Evolutionary conservation across 2,888 invertebrate species (phyloP).

Genomic region (Branchipolynoe longqiensis): DNA sequence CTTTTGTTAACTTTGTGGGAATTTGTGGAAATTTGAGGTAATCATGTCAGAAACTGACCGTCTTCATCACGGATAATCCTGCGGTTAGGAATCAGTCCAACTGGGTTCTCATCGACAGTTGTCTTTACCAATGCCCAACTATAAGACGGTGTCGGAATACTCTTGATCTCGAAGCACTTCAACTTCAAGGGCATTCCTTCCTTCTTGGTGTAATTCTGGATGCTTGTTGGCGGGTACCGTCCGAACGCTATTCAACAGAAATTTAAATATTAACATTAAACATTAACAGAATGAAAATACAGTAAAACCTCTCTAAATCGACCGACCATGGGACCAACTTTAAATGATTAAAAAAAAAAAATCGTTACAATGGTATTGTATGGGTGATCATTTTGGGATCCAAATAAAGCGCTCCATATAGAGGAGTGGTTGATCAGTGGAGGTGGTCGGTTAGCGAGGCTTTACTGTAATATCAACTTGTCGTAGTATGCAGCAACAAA

Average conservation of each 20-base stretch:
- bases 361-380: background rate
- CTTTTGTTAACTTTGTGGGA: too few relatives aligned
- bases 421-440: too few relatives aligned
- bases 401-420: too few relatives aligned
- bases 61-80: slow-evolving; percentile 62
- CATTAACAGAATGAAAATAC: too few relatives aligned
- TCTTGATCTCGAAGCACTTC: slow-evolving; percentile 60
- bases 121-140: slow-evolving; percentile 59
- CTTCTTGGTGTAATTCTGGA: slow-evolving; percentile 52
- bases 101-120: slow-evolving; percentile 52
- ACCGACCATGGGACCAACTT: too few relatives aligned
- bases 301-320: too few relatives aligned
- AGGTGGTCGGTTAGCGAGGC: too few relatives aligned
- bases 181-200: slow-evolving; percentile 60
- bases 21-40: too few relatives aligned
- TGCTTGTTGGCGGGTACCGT: slow-evolving; percentile 34
- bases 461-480: too few relatives aligned
- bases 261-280: too few relatives aligned
- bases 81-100: slow-evolving; percentile 30
- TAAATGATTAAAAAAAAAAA: background rate
- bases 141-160: slow-evolving; percentile 61
- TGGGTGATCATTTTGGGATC: too few relatives aligned
- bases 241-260: slow-evolving; percentile 18
- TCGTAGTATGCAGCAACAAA: too few relatives aligned
- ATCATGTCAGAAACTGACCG: slow-evolving; percentile 48